These are phyloP conservation scores for Bostrychus sinensis DNA, from an alignment of 2,113 vertebrate genomes.

Conservation along the genomic window DNA sequence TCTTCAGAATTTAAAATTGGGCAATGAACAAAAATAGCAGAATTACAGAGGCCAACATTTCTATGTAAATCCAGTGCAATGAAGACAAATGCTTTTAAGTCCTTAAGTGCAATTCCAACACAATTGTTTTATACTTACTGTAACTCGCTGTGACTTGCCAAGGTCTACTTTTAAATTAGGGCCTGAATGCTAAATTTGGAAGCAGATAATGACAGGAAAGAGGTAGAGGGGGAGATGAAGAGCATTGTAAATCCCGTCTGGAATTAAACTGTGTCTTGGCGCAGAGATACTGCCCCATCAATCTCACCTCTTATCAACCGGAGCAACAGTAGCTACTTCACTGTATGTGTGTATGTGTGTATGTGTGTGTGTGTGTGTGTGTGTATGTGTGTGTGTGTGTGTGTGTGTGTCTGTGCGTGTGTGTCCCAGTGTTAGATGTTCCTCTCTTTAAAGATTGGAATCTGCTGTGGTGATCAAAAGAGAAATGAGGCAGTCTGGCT, in stretches of 20 bases:
- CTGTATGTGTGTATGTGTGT: neutral
- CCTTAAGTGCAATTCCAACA: neutral
- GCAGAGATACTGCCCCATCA: conserved; percentile 31
- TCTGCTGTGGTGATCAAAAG: conserved; percentile 36
- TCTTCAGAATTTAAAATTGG: neutral
- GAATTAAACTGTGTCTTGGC: conserved; percentile 32
- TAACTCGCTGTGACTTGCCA: neutral
- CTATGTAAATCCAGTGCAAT: neutral
- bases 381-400: neutral
- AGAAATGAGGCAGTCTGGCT: conserved; percentile 14
- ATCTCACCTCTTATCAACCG: conserved; percentile 41
- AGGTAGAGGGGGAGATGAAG: conserved; percentile 18
- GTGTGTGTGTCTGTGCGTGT: conserved; percentile 5
- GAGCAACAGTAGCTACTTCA: conserved; percentile 43
- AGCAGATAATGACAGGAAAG: conserved; percentile 42
- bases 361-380: neutral
- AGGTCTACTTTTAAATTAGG: conserved; percentile 46
- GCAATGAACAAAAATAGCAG: conserved; percentile 1
- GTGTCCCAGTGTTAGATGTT: conserved; percentile 20
- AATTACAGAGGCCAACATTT: neutral
- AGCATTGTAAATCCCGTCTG: conserved; percentile 26
- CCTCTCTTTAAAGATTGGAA: conserved; percentile 27
- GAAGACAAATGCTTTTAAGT: neutral
- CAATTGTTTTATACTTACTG: neutral
- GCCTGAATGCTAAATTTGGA: conserved; percentile 27